Base-by-base conservation (phyloP, 2,797 vertebrate species). In the Cossypha polioptera region DNA sequence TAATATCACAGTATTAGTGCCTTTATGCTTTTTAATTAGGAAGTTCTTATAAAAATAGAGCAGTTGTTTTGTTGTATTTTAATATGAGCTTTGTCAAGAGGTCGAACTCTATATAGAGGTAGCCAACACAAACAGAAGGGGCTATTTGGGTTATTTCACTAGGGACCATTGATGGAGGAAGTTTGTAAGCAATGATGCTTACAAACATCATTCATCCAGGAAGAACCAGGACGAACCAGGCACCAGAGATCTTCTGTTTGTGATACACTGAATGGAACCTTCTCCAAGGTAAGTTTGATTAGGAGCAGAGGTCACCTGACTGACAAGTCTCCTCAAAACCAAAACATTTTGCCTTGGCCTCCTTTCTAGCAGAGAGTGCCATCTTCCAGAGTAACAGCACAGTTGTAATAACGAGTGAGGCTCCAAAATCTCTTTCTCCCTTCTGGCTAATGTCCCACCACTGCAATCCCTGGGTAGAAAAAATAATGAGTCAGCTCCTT, bases 401-500 rank as follows among this genome's bases (percentile, higher is more conserved):
- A 40, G 38, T 35, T 1, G 1, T 63, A 72, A 71, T 31, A 86
- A 89, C 13, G 35, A 92, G 57, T 31, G 48, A 91, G 40, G 26
- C 78, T 94, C 57, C 59, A n/a, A 47, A 73, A 45, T 71, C 75
- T 87, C 75, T 33, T 95, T 71, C 74, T 92, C 65, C 72, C 5
- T 3, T 43, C 61, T 94, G 93, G 84, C 57, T 33, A 22, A 11
- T 71, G 25, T 80, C 84, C 86, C 86, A 87, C 33, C 22, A 15
- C 38, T 85, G 86, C 4, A 17, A 55, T 71, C 29, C 57, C 61
- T 0, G 4, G 62, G 61, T 71, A 91, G 50, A 54, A 95, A 96
- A 93, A 96, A 54, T 89, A 86, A 91, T 91, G 94, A 94, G 92
- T 94, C 92, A 94, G 92, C 88, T 89, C 68, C n/a, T 84, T 53